Base-by-base conservation (phyloP, 1,140 invertebrate genomes). In the Bombus sylvicola region DNA sequence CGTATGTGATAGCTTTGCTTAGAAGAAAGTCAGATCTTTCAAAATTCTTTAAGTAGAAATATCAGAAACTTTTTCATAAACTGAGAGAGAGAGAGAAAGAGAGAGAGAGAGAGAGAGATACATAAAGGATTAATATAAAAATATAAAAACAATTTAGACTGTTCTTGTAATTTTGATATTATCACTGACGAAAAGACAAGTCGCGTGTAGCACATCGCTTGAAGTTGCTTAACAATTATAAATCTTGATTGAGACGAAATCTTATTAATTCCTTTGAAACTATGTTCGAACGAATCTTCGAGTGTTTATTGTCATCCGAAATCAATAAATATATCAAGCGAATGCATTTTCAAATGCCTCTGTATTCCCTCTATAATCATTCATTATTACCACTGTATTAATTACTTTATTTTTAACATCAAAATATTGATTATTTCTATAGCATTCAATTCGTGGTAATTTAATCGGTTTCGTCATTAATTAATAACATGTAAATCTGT, bases 151-250 rank as follows among this genome's bases (percentile, higher is more conserved):
- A 71, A 28, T 8, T 53, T 6, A 53, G 6, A 53, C 22, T 53
- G 18, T 53, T 22, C 47, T 53, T 53, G 47, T 22, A 8, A 66
- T 34, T 66, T 31, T 66, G 15, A 34, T 34, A n/a, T 62, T n/a
- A 62, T 62, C 2, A 5, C 1, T 53, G 18, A 68, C 59, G 57
- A n/a, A 76, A 37, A 12, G 25, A 25, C 3, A 25, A 37, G 12
- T 22, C 18, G 18, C 8, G 47, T 4, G 34, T 15, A 64, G 59
- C 3, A 28, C 57, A 88, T 89, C 79, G 62, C 82, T 89, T 78
- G 88, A 89, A 62, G 66, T 89, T 43, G 25, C 39, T 25, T 9
- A 64, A 83, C 57, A 64, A 66, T 64, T 57, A 71, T 59, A 57
- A 86, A 89, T 72, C 31, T 66, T 80, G 1, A 76, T 72, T 41